Evolutionary conservation across 2,113 vertebrate genomes (phyloP).

Genomic region (Dromiciops gliroides): DNA sequence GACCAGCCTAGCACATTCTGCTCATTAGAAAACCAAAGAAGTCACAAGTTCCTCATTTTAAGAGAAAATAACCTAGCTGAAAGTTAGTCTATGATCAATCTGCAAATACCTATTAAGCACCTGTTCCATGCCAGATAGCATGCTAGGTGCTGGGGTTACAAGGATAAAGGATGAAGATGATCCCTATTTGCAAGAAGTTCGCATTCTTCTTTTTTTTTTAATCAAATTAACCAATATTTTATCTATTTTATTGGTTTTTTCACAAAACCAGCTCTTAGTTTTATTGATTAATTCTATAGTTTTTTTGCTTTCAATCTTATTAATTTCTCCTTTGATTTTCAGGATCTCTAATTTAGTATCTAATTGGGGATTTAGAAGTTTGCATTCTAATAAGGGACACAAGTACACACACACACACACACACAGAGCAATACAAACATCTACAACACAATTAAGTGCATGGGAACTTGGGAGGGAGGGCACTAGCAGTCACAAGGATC

Average conservation of each 20-base stretch:
- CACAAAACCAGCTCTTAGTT: too few relatives aligned
- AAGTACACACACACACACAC: not conserved
- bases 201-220: too few relatives aligned
- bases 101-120: not conserved
- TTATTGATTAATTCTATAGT: too few relatives aligned
- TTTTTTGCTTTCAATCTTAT: too few relatives aligned
- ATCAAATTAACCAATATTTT: too few relatives aligned
- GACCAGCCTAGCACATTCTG: not conserved
- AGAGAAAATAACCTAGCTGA: not conserved
- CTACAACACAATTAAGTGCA: not conserved
- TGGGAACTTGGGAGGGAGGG: not conserved
- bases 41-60: not conserved
- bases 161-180: not conserved
- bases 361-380: too few relatives aligned
- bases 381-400: not conserved
- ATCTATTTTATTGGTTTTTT: too few relatives aligned
- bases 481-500: not conserved
- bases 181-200: not conserved
- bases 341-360: too few relatives aligned
- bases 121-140: too few relatives aligned
- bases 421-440: not conserved
- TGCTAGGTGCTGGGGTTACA: too few relatives aligned
- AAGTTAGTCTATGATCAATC: not conserved
- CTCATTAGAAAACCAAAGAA: not conserved
- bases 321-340: too few relatives aligned